Conservation (phyloP, 2,888 invertebrate genomes). For the Eupithecia centaureata region DNA sequence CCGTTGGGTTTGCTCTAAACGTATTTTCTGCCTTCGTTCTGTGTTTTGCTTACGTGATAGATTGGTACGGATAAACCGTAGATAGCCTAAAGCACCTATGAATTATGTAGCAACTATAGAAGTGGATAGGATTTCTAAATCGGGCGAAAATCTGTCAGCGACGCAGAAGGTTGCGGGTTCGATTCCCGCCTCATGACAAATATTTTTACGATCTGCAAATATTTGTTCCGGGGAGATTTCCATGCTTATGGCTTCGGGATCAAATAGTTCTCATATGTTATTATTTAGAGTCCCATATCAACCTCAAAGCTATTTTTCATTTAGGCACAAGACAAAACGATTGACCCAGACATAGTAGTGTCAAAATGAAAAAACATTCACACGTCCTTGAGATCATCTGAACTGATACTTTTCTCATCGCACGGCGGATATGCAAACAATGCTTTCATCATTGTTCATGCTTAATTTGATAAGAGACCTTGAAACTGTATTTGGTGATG, state of each 20-base stretch:
- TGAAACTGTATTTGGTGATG: neutral
- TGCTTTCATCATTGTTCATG: conserved; percentile 3
- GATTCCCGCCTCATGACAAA: too few relatives aligned
- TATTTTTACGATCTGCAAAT: too few relatives aligned
- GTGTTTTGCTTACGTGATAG: neutral
- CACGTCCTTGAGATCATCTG: neutral
- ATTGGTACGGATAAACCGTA: neutral
- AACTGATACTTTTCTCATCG: neutral
- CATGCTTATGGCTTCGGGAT: too few relatives aligned
- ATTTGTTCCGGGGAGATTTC: too few relatives aligned
- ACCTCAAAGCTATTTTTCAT: too few relatives aligned
- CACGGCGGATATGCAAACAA: conserved; percentile 1
- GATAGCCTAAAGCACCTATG: neutral
- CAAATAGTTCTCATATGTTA: too few relatives aligned
- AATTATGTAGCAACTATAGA: neutral
- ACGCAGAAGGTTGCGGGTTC: too few relatives aligned
- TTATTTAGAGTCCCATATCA: too few relatives aligned
- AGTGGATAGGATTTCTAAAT: neutral
- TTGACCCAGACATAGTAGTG: neutral
- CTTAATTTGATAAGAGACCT: conserved; percentile 5
- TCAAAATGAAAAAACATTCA: neutral
- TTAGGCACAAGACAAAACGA: too few relatives aligned
- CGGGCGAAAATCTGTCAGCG: too few relatives aligned
- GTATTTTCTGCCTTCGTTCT: neutral
- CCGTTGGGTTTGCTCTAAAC: neutral